A percentile compares a stretch with the other conserved stretches of the same genome.
Conservation (phyloP, 2,888 invertebrate species). For the Mimas tiliae region DNA sequence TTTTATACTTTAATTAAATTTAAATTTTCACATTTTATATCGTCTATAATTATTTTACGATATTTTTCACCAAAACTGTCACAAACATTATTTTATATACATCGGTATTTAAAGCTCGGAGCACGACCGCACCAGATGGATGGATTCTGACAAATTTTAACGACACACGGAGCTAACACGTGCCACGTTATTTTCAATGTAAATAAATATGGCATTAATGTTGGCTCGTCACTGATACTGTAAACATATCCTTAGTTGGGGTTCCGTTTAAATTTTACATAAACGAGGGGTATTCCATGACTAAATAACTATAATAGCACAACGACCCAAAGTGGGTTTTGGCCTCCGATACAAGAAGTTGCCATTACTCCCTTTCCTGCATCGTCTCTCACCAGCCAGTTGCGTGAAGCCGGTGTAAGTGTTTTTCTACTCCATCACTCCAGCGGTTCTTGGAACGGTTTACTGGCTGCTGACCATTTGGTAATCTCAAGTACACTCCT, state of each 20-base stretch:
- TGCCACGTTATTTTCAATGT: constrained; percentile 73
- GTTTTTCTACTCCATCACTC: no score
- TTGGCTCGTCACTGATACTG: constrained; percentile 54
- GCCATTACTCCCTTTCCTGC: no score
- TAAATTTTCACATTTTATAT: constrained; percentile 1
- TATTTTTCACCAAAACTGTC: constrained; percentile 9
- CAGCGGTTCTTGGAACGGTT: no score
- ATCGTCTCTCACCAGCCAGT: no score
- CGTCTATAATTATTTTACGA: background rate
- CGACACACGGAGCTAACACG: constrained; percentile 67
- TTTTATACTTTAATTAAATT: background rate
- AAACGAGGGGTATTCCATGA: background rate
- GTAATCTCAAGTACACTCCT: no score
- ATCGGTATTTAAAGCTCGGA: constrained; percentile 45
- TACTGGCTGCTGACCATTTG: no score
- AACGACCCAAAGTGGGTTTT: no score
- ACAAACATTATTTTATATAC: constrained; percentile 15
- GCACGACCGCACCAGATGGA: constrained; percentile 73
- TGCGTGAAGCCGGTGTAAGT: no score
- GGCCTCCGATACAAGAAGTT: no score
- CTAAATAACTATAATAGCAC: background rate
- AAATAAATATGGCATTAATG: constrained; percentile 76
- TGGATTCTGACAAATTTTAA: constrained; percentile 68
- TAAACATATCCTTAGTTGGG: constrained; percentile 73
- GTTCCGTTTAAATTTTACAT: constrained; percentile 30